phyloP scores from a whole-genome alignment of 2,797 vertebrate genomes.

The Acanthis flammea region DNA sequence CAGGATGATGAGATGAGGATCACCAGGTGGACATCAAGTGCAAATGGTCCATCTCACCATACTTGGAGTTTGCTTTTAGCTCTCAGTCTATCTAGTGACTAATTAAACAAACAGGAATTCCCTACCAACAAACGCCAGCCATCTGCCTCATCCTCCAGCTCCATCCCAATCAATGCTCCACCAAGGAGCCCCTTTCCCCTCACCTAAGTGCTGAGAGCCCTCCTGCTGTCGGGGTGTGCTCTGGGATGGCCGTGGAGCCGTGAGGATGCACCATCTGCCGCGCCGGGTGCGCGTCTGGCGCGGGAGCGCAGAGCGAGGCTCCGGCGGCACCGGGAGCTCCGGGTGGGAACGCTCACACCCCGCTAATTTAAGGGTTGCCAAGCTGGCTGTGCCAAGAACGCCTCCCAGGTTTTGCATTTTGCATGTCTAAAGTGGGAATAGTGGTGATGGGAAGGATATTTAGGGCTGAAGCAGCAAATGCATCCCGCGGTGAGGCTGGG shows the following conservation, averaged over 20 bases:
- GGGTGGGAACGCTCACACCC: background rate
- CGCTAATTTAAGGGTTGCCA: slow-evolving; percentile 1
- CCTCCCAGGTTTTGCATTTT: background rate
- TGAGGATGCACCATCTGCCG: background rate
- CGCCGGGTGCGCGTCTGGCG: background rate
- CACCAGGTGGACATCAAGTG: background rate
- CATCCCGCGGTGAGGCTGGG: background rate
- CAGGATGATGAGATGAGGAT: background rate
- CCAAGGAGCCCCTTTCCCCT: background rate
- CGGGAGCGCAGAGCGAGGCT: background rate
- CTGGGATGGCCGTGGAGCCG: rapidly evolving
- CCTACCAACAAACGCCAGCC: slow-evolving; percentile 30
- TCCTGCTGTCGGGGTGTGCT: background rate
- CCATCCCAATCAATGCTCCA: background rate
- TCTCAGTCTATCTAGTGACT: background rate
- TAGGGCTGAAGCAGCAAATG: background rate
- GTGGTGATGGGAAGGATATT: background rate
- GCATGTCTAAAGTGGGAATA: background rate
- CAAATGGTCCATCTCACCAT: background rate
- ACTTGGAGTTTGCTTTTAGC: background rate
- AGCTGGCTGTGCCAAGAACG: background rate
- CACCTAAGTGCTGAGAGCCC: background rate
- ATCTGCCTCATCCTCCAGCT: slow-evolving; percentile 2
- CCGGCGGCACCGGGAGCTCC: background rate
- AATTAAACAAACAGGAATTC: slow-evolving; percentile 51